Base-by-base conservation (phyloP, 2,888 invertebrate species). In the Cremastobaeus sp. region DNA sequence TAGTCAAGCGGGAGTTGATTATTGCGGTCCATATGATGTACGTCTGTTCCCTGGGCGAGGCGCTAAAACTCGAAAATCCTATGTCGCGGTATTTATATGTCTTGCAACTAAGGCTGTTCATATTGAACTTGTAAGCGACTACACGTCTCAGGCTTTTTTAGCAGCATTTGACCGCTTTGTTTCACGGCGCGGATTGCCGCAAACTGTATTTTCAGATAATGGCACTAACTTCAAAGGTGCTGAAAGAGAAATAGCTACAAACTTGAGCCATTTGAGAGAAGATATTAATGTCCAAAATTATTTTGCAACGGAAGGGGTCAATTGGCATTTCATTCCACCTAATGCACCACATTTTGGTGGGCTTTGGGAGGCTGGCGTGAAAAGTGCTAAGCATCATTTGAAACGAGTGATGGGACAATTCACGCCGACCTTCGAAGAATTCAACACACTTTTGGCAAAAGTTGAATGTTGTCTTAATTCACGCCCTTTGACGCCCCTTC, bases 171-270 rank as follows among this genome's bases (percentile, higher is more conserved):
- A 14, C 1, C 21, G 35, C 0, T 59, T 52, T 52, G 15, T 15
- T 1, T 14, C 55, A n/a, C 14, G 59, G 1, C 34, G 35, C n/a
- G 59, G 59, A 4, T 2, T 35, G 2, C 59, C 47, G 1, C 4
- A 11, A 1, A 4, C 0, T 1, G 9, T 59, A 5, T 35, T 6
- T n/a, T 20, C 14, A 9, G 59, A 59, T 15, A 45, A 47, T 35
- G 59, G 59, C 3, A 47, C 59, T 3, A 59, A 32, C 15, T 59
- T 59, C 20, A 20, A 32, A 9, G 59, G 59, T 17, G 59, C 45
- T 12, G 28, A 12, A 14, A 21, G 30, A 8, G 48, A 48, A 9
- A 14, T 48, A n/a, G 9, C 15, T 14, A 2, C 6, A 4, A 25
- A 6, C 12, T 11, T 30, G 11, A 15, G 18, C 15, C n/a, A n/a